Percentiles rank a stretch among this genome's conserved stretches.
Conservation (phyloP, 2,797 vertebrate species). For the Balearica regulorum region DNA sequence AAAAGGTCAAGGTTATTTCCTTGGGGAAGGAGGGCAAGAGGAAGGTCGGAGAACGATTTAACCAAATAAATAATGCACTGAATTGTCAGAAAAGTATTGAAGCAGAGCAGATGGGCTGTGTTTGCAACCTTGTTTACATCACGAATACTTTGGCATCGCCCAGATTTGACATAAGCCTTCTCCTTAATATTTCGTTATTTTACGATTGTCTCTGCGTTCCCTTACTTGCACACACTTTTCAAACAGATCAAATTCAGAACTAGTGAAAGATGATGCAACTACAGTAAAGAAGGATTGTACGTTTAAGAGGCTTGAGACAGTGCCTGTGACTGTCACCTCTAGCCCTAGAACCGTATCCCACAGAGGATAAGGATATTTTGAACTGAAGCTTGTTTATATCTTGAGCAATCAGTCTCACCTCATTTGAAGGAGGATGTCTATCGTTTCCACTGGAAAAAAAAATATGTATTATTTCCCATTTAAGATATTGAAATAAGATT, state of each 20-base stretch:
- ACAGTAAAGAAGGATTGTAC: neutral
- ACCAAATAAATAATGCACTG: neutral
- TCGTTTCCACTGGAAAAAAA: neutral
- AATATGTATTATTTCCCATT: neutral
- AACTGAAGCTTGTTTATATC: neutral
- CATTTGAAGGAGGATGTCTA: accelerated
- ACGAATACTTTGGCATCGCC: neutral
- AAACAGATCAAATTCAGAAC: neutral
- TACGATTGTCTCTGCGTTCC: neutral
- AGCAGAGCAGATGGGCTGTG: slow-evolving; percentile 1
- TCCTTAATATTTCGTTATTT: neutral
- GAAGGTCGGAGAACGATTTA: neutral
- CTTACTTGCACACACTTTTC: neutral
- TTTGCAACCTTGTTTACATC: slow-evolving; percentile 30
- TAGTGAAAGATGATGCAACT: neutral
- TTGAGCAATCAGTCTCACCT: neutral
- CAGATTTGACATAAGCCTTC: neutral
- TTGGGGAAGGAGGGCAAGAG: neutral
- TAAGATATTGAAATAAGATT: neutral
- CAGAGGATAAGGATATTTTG: neutral
- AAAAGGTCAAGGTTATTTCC: slow-evolving; percentile 5
- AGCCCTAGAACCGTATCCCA: neutral
- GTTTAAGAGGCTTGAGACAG: neutral
- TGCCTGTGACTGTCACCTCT: neutral
- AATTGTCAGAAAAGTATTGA: slow-evolving; percentile 1